These are phyloP conservation scores for Poecilia picta DNA, from an alignment of 2,797 vertebrate genomes.

Conservation along the genomic window DNA sequence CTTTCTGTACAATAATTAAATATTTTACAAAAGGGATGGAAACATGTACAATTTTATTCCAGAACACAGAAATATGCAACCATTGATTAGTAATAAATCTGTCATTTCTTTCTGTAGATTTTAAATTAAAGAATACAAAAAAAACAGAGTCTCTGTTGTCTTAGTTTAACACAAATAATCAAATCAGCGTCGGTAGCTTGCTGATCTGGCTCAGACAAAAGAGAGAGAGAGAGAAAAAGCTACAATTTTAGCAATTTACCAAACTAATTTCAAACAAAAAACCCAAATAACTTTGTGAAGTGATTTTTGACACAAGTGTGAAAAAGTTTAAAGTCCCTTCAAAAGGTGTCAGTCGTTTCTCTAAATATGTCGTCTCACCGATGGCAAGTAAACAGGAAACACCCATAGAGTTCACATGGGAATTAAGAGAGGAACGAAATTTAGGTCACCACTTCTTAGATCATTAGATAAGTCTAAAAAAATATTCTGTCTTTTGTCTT, in stretches of 20 bases:
- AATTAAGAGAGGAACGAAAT: conserved; percentile 30
- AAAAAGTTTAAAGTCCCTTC: neutral
- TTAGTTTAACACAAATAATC: neutral
- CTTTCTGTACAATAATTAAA: neutral
- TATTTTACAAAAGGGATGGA: neutral
- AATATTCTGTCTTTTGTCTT: conserved; percentile 2
- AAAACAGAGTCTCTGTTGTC: too few relatives aligned
- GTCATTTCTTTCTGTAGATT: neutral
- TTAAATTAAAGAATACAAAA: too few relatives aligned
- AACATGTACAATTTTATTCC: neutral
- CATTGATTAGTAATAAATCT: neutral
- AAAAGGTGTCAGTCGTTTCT: neutral
- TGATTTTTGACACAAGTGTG: neutral
- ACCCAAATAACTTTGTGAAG: neutral
- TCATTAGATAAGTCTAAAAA: conserved; percentile 29
- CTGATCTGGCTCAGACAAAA: neutral
- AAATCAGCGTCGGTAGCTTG: neutral
- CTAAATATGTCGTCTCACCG: conserved; percentile 35
- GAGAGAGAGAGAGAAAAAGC: neutral
- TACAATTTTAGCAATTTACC: neutral
- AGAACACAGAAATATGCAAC: neutral
- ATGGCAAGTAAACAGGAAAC: conserved; percentile 55
- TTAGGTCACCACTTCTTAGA: conserved; percentile 29
- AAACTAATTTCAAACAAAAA: neutral
- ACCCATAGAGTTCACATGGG: conserved; percentile 13